These are phyloP conservation scores for Tricholauxania praeusta DNA, from an alignment of 2,888 invertebrate species.

Conservation along the genomic window DNA sequence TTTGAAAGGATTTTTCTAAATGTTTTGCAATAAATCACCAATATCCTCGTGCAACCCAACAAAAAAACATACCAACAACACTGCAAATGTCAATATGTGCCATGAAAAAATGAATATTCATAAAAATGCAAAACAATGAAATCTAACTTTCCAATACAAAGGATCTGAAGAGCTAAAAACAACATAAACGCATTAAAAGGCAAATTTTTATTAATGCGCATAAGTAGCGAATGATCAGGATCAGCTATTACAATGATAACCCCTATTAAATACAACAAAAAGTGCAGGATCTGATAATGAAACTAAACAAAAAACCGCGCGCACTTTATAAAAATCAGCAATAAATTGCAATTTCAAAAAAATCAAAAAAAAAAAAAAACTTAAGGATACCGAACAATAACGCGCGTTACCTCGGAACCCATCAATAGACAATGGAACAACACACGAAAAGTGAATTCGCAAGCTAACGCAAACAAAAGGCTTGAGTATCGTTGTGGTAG, in stretches of 20 bases:
- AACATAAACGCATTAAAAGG: conserved; percentile 56
- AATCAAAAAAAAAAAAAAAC: neutral
- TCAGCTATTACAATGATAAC: conserved; percentile 8
- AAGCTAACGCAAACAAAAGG: conserved; percentile 37
- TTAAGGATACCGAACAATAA: too few relatives aligned
- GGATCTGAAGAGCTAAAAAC: conserved; percentile 18
- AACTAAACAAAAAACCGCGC: conserved; percentile 21
- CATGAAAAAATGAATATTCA: conserved; percentile 25
- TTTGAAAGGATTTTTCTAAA: conserved; percentile 41
- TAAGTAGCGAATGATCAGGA: conserved; percentile 31
- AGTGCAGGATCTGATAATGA: neutral
- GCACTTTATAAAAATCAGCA: conserved; percentile 37
- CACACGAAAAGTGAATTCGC: conserved; percentile 32
- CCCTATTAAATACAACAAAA: neutral
- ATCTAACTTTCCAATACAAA: neutral
- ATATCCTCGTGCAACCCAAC: conserved; percentile 26
- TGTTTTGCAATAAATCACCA: conserved; percentile 51
- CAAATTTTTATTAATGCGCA: conserved; percentile 57
- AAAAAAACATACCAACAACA: conserved; percentile 10
- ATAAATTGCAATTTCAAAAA: conserved; percentile 44
- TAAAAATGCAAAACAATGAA: conserved; percentile 6
- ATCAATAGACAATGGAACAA: neutral
- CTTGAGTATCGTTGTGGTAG: conserved; percentile 11
- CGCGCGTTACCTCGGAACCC: neutral
- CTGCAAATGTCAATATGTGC: conserved; percentile 16